phyloP scores from a whole-genome alignment of 2,888 invertebrate genomes.

The Ectropis crepuscularia region DNA sequence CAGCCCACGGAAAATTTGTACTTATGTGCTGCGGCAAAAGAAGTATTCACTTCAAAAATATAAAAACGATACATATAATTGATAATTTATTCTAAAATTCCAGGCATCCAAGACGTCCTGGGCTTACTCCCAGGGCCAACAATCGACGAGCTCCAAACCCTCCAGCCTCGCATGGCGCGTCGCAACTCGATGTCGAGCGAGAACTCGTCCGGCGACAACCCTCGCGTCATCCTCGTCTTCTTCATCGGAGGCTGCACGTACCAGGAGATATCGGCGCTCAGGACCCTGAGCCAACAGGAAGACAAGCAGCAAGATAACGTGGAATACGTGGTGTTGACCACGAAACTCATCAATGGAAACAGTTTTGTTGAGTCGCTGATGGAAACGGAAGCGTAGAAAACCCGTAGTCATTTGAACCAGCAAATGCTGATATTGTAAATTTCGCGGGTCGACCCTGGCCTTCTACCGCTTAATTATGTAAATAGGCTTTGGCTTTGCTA shows the following conservation, averaged over 20 bases:
- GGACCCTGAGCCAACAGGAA: constrained; percentile 90
- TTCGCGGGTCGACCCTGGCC: too few species aligned
- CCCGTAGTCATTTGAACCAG: not conserved
- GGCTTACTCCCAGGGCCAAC: constrained; percentile 92
- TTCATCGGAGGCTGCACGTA: constrained; percentile 99
- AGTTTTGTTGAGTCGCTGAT: constrained; percentile 92
- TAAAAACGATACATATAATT: too few species aligned
- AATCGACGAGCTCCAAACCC: constrained; percentile 87
- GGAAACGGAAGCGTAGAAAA: constrained; percentile 69
- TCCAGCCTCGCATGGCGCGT: constrained; percentile 83
- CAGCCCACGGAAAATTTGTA: too few species aligned
- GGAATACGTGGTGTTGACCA: constrained; percentile 95
- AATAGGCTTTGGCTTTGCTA: too few species aligned
- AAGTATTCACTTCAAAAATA: too few species aligned
- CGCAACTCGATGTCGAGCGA: constrained; percentile 85
- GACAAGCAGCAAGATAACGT: constrained; percentile 87
- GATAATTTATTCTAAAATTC: constrained; percentile 26
- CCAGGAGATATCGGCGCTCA: constrained; percentile 93
- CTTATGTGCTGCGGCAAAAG: too few species aligned
- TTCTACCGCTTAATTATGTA: too few species aligned
- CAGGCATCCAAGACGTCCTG: constrained; percentile 92
- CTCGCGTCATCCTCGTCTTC: constrained; percentile 93
- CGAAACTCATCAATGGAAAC: constrained; percentile 95
- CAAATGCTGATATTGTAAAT: too few species aligned
- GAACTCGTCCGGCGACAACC: constrained; percentile 84